Conservation (phyloP, 2,888 invertebrate species). For the Drosophila peninsularis region DNA sequence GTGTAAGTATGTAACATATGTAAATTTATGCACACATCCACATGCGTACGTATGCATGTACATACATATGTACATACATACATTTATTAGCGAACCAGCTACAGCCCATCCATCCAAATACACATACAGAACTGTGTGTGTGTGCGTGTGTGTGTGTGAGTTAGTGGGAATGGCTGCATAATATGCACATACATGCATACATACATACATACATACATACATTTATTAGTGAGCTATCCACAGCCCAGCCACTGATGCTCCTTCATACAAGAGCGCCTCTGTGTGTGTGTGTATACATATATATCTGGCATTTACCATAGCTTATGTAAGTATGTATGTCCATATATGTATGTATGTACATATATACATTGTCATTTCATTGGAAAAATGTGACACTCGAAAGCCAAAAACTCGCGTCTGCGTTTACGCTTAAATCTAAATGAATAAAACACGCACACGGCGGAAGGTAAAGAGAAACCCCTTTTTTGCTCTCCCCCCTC, state of each 20-base stretch:
- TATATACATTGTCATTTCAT: slow-evolving; percentile 43
- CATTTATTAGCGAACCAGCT: slow-evolving; percentile 33
- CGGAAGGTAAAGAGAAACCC: slow-evolving; percentile 41
- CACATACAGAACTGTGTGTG: slow-evolving; percentile 7
- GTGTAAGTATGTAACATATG: slow-evolving; percentile 9
- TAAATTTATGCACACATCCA: slow-evolving; percentile 8
- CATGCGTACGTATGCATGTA: background rate
- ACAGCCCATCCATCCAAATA: slow-evolving; percentile 15
- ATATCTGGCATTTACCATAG: background rate
- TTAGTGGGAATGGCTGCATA: background rate
- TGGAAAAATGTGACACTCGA: slow-evolving; percentile 64
- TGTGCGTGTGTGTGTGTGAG: background rate
- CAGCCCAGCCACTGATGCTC: slow-evolving; percentile 37
- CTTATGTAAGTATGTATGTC: background rate
- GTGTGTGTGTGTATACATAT: slow-evolving; percentile 3
- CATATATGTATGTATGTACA: background rate
- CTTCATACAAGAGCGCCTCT: background rate
- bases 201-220: slow-evolving; percentile 16
- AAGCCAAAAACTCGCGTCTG: slow-evolving; percentile 66
- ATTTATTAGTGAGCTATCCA: slow-evolving; percentile 39
- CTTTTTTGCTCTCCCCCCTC: slow-evolving; percentile 24
- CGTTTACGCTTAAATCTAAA: slow-evolving; percentile 75
- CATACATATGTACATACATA: slow-evolving; percentile 22
- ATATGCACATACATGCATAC: slow-evolving; percentile 2
- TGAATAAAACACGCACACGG: slow-evolving; percentile 67